Evolutionary conservation across 2,888 invertebrate species (phyloP).

Genomic region (Melinaea marsaeus): DNA sequence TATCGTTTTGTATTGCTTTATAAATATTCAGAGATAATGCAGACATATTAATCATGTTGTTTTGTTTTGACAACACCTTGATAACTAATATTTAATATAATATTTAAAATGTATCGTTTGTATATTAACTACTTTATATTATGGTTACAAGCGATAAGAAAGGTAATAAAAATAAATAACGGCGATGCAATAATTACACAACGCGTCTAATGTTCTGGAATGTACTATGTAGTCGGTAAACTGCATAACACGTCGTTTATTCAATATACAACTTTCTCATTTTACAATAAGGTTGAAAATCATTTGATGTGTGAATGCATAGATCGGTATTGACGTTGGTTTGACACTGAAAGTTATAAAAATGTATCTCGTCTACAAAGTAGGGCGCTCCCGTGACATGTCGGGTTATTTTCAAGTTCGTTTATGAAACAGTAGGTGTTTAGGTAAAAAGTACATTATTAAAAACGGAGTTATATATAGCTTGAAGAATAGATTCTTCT

Average conservation of each 20-base stretch:
- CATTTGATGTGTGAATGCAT: too few relatives aligned
- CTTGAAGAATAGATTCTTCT: not conserved
- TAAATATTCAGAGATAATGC: not conserved
- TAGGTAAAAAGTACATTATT: too few relatives aligned
- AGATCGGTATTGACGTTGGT: too few relatives aligned
- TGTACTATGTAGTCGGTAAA: not conserved
- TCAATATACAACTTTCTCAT: not conserved
- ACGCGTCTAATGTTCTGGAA: conserved; percentile 5
- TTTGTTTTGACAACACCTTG: too few relatives aligned
- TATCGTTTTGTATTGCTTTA: not conserved
- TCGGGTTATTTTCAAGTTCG: too few relatives aligned
- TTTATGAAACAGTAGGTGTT: too few relatives aligned
- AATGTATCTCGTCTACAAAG: too few relatives aligned
- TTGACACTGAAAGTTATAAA: too few relatives aligned
- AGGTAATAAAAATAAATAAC: not conserved
- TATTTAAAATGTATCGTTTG: not conserved
- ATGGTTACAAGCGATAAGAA: not conserved
- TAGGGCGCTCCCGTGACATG: too few relatives aligned
- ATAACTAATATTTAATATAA: too few relatives aligned
- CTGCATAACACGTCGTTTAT: not conserved
- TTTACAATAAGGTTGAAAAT: not conserved
- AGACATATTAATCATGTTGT: not conserved
- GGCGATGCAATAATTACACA: conserved; percentile 1
- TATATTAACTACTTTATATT: not conserved
- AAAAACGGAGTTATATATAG: too few relatives aligned